Evolutionary conservation across 2,797 vertebrate species (phyloP).

Genomic region (Gymnopithys bicolor): DNA sequence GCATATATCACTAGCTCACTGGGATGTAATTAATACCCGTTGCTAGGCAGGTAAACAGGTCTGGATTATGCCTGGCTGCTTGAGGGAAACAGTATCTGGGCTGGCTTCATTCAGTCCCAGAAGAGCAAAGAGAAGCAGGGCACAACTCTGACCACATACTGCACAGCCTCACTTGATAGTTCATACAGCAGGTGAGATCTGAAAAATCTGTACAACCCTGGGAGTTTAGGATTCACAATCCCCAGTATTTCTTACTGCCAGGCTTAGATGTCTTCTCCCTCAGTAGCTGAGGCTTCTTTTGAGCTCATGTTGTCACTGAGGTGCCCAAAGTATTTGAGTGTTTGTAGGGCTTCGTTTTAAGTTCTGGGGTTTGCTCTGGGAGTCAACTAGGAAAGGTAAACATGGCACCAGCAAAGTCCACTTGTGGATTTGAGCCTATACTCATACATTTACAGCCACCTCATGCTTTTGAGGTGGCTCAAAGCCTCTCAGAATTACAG

Average conservation of each 20-base stretch:
- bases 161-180: background rate
- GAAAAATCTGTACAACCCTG: background rate
- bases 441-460: background rate
- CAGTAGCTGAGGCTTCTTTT: background rate
- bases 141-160: rapidly evolving
- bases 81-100: background rate
- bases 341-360: background rate
- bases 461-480: background rate
- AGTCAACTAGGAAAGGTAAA: background rate
- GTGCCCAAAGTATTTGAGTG: background rate
- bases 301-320: background rate
- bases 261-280: background rate
- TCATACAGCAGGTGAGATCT: background rate
- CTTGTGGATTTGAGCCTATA: background rate
- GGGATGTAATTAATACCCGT: background rate
- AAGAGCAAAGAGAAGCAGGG: background rate
- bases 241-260: background rate
- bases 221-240: background rate
- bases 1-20: background rate
- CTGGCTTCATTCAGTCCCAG: background rate
- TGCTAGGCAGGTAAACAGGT: background rate
- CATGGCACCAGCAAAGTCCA: background rate
- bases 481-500: background rate
- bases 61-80: background rate
- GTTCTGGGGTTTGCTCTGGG: background rate